phyloP scores from a whole-genome alignment of 2,797 vertebrate genomes.

The Sebastes umbrosus region DNA sequence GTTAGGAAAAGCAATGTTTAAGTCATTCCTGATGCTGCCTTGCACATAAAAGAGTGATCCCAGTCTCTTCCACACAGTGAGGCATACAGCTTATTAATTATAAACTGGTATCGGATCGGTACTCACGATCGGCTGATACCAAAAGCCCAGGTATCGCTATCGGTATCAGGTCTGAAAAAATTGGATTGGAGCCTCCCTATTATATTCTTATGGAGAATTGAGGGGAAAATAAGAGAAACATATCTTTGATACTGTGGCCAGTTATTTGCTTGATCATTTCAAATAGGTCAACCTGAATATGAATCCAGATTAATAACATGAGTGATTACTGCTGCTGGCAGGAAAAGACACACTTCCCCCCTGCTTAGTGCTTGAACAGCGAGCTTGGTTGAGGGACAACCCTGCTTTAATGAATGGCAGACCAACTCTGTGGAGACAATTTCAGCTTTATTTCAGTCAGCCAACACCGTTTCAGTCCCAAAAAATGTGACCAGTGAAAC shows the following conservation, averaged over 20 bases:
- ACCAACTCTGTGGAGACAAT: constrained; percentile 1
- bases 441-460: neutral
- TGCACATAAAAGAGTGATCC: too few relatives aligned
- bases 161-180: too few relatives aligned
- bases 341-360: neutral
- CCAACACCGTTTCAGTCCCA: too few relatives aligned
- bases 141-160: too few relatives aligned
- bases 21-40: too few relatives aligned
- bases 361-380: neutral
- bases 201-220: neutral
- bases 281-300: neutral
- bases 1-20: too few relatives aligned
- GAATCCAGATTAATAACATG: neutral
- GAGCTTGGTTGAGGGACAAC: neutral
- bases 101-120: too few relatives aligned
- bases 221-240: too few relatives aligned
- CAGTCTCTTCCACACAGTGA: too few relatives aligned
- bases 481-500: neutral
- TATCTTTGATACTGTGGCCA: neutral
- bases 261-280: neutral
- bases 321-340: neutral
- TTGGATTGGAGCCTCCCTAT: neutral
- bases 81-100: too few relatives aligned
- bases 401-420: neutral
- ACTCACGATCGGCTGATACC: too few relatives aligned